Evolutionary conservation across 2,888 invertebrate species (phyloP).

Genomic region (Anarsia innoxiella): DNA sequence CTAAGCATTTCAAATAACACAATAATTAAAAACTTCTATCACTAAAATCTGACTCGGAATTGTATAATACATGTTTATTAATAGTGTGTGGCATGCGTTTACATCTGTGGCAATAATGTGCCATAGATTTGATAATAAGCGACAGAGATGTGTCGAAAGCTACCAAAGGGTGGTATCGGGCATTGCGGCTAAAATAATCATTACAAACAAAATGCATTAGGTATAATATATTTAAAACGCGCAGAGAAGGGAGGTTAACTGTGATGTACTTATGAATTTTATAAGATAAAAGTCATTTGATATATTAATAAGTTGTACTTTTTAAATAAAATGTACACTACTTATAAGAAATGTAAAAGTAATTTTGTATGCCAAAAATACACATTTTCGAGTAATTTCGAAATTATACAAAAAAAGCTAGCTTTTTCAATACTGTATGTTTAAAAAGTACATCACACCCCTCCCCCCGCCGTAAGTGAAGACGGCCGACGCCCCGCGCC

Average conservation of each 20-base stretch:
- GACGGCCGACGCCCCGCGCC: constrained; percentile 7
- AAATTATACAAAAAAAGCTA: no score
- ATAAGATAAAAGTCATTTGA: no score
- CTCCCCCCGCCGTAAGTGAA: no score
- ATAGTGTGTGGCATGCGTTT: background rate
- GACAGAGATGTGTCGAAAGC: constrained; percentile 28
- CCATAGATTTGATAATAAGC: background rate
- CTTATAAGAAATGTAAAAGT: no score
- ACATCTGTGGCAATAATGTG: background rate
- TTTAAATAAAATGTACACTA: no score
- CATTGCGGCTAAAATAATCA: constrained; percentile 23
- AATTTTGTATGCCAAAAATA: no score
- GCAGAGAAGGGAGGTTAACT: background rate
- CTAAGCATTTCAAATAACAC: constrained; percentile 19
- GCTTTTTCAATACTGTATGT: no score
- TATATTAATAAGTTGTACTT: no score
- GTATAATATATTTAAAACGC: constrained; percentile 25
- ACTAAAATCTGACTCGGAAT: constrained; percentile 21
- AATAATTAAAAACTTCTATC: constrained; percentile 19
- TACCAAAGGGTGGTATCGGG: constrained; percentile 48
- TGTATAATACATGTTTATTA: constrained; percentile 16
- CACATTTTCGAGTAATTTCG: no score
- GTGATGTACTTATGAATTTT: no score
- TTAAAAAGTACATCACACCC: no score
- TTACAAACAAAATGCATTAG: constrained; percentile 10